Base-by-base conservation (phyloP, 2,113 vertebrate species). In the Tachycineta bicolor region DNA sequence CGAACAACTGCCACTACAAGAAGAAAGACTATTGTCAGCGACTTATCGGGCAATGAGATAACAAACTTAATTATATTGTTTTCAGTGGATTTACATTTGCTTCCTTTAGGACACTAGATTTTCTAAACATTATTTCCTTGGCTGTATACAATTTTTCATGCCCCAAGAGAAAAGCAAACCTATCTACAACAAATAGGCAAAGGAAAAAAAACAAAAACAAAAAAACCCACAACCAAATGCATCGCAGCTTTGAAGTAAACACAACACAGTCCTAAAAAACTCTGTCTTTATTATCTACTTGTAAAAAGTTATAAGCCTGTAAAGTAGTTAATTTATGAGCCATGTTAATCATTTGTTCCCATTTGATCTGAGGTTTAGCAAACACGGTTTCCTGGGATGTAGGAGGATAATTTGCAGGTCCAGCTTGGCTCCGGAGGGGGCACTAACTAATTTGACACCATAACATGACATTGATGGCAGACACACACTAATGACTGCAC, bases 281-380 rank as follows among this genome's bases (percentile, higher is more conserved):
- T 97, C 93, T 90, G 80, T 91, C 96, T 97, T 97, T 97, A 96
- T 97, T 95, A 95, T 98, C 98, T 91, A 95, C 95, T 97, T 97
- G 96, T 97, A 97, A 98, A 98, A 97, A 96, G 95, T 98, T 98
- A 95, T 89, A 97, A 95, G 97, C 94, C 96, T 92, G 96, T 97
- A 97, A 98, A 97, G 95, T 94, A 97, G 92, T 95, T 97, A 96
- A 98, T 97, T 98, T 98, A 98, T 95, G 96, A 97, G 96, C 96
- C 96, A 63, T 95, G 95, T 96, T 97, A 97, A 97, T 97, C 91
- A 98, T 98, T 97, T 97, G 96, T 95, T 98, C 97, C 88, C 89
- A 97, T 97, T 95, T 95, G 97, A 97, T 97, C 90, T 39, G 74
- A 90, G 94, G 94, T 96, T 97, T 97, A 90, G 64, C 94, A 96